Base-by-base conservation (phyloP, 1,140 invertebrate genomes). In the Drosophila kepulauana region DNA sequence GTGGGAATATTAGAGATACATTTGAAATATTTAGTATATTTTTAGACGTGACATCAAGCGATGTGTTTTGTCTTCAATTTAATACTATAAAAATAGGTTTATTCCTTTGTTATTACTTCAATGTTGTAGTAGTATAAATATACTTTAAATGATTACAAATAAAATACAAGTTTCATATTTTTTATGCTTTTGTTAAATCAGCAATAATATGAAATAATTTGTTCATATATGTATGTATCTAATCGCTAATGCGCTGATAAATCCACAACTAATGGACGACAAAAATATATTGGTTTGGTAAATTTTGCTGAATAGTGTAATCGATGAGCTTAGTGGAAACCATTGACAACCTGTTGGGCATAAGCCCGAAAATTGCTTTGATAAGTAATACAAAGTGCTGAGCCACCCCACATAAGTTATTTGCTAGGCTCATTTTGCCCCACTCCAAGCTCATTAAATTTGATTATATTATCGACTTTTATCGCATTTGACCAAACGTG, bases 391-490 rank as follows among this genome's bases (percentile, higher is more conserved):
- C 43, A 59, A 51, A 63, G 20, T 49, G 43, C 25, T 28, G 20
- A 79, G 6, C 51, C 64, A 70, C 84, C 80, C 76, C 56, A 35
- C 11, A 16, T 25, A n/a, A n/a, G 41, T 13, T 45, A 28, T 15
- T 20, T 28, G 48, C 57, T 75, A 30, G 25, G 30, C 20, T 57
- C 30, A 46, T 59, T 58, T 61, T 54, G 35, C 35, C 48, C 51
- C 64, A 77, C 43, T 69, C 62, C 81, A 75, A 89, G 78, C 86
- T 90, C 82, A 89, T 89, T 89, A 85, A 72, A 90, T 85, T 85
- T 70, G 71, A 89, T 89, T 90, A 66, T 71, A 89, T 89, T 89
- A 85, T 79, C 72, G 78, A 81, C 78, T 76, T 85, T 89, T 89
- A 89, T 89, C 86, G 66, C 69, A 89, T 81, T 89, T 90, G 85